Evolutionary conservation across 2,113 vertebrate genomes (phyloP).

Genomic region (Mesitornis unicolor): DNA sequence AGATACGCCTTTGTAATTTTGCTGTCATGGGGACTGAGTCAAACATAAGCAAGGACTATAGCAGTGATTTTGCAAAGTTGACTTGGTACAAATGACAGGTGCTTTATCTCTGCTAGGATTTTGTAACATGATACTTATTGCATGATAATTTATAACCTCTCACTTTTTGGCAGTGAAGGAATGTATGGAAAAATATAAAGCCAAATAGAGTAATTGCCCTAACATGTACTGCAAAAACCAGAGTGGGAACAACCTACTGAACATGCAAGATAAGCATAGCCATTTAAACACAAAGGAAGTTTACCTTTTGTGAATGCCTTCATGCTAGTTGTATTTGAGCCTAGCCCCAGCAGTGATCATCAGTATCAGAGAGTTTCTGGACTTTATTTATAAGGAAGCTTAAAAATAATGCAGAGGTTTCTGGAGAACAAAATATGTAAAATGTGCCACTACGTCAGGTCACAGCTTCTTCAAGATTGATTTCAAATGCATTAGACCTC

Average conservation of each 20-base stretch:
- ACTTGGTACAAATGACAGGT: not conserved
- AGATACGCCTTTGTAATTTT: not conserved
- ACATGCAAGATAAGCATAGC: not conserved
- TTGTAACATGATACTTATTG: not conserved
- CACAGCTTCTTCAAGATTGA: not conserved
- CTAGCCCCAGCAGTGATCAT: not conserved
- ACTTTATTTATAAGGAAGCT: not conserved
- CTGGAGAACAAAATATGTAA: not conserved
- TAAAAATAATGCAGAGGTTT: not conserved
- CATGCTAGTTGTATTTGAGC: not conserved
- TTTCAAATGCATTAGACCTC: not conserved
- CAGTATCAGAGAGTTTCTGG: not conserved
- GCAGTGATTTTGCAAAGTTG: not conserved
- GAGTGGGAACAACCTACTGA: not conserved
- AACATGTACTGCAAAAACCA: not conserved
- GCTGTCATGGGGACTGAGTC: not conserved
- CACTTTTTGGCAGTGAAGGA: not conserved
- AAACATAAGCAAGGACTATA: not conserved
- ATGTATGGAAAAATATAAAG: not conserved
- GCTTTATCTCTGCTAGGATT: not conserved
- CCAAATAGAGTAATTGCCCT: not conserved
- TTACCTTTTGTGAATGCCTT: not conserved
- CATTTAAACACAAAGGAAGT: not conserved
- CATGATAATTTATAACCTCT: not conserved
- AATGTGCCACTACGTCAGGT: rapidly evolving